A percentile compares a stretch with the other conserved stretches of the same genome.
These are phyloP conservation scores for rabbit (Oryctolagus cuniculus) DNA, from an alignment of 2,113 vertebrate species.

Conservation along the genomic window mOryCun1.1 NC_091433.1:151534501-151535000, in stretches of 20 bases:
- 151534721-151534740: background rate
- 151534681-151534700: background rate
- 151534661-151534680: background rate
- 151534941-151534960: background rate
- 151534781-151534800: background rate
- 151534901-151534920: background rate
- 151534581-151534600: background rate
- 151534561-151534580: background rate
- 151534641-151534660: background rate
- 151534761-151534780: constrained; percentile 8
- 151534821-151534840: background rate
- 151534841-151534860: background rate
- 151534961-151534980: background rate
- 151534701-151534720: background rate
- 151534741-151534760: background rate
- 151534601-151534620: background rate
- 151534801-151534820: background rate
- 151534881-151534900: background rate
- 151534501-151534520: background rate
- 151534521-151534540: background rate
- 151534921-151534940: background rate
- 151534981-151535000: background rate
- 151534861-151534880: background rate
- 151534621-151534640: background rate
- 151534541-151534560: background rate